Percentiles rank a stretch among this genome's conserved stretches.
Evolutionary conservation across 2,113 vertebrate species (phyloP).

Genomic region (Myocastor coypus): DNA sequence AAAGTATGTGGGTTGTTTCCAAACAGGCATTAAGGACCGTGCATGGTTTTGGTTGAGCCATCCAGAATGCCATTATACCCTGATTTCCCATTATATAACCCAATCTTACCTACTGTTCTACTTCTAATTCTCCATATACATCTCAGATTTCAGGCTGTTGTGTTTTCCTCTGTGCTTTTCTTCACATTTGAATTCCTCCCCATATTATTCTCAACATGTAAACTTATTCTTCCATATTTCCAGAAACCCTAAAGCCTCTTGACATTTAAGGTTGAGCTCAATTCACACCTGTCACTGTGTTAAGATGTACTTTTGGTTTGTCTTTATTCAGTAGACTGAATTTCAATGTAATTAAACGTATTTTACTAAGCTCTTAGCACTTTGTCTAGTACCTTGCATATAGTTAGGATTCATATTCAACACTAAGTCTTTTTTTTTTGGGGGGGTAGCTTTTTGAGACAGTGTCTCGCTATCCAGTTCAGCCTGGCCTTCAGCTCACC

Average conservation of each 20-base stretch:
- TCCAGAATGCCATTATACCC: background rate
- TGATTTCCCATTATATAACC: background rate
- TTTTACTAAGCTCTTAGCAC: slow-evolving; percentile 50
- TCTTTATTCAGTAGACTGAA: slow-evolving; percentile 38
- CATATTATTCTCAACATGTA: background rate
- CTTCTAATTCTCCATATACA: slow-evolving; percentile 19
- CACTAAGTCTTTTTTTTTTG: slow-evolving; percentile 43
- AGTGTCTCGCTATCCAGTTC: too few relatives aligned
- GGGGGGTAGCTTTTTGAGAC: too few relatives aligned
- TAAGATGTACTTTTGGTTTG: slow-evolving; percentile 14
- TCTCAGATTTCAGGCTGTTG: background rate
- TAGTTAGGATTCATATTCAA: slow-evolving; percentile 19
- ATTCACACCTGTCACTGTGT: slow-evolving; percentile 19
- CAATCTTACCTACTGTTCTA: background rate
- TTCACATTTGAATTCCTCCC: background rate
- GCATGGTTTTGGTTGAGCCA: background rate
- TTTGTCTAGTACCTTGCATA: background rate
- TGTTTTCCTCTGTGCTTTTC: background rate
- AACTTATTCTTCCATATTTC: slow-evolving; percentile 37
- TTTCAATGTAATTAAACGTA: slow-evolving; percentile 42
- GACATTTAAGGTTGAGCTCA: slow-evolving; percentile 40
- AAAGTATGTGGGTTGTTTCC: background rate
- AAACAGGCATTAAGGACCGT: background rate
- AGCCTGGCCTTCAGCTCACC: too few relatives aligned
- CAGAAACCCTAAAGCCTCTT: background rate